Evolutionary conservation across 2,888 invertebrate genomes (phyloP).

Genomic region (Nomada fucata): DNA sequence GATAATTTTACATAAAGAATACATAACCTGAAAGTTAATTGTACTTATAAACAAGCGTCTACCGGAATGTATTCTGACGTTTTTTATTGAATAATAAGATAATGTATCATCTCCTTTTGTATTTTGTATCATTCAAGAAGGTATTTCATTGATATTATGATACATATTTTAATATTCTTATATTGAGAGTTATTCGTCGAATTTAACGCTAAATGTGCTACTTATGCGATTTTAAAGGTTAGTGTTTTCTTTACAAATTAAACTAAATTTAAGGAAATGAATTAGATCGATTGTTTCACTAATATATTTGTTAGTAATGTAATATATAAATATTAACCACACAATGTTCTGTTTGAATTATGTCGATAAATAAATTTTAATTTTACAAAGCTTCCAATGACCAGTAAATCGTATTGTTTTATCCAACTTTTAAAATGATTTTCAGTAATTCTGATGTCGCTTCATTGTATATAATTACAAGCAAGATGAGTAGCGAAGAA

Average conservation of each 20-base stretch:
- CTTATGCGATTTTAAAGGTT: conserved; percentile 51
- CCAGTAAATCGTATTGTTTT: neutral
- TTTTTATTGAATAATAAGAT: conserved; percentile 34
- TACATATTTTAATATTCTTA: conserved; percentile 31
- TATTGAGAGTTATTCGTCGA: conserved; percentile 8
- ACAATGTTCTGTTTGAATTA: neutral
- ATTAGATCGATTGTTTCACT: neutral
- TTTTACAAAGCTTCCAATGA: neutral
- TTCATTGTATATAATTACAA: conserved; percentile 15
- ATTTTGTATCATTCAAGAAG: conserved; percentile 25
- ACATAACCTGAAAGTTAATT: conserved; percentile 55
- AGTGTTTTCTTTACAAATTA: conserved; percentile 15
- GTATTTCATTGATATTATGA: conserved; percentile 15
- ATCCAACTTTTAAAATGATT: neutral
- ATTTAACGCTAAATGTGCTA: conserved; percentile 36
- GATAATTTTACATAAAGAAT: conserved; percentile 25
- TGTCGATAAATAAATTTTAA: neutral
- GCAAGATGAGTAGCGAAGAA: conserved; percentile 88
- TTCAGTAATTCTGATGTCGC: conserved; percentile 31
- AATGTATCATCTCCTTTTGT: conserved; percentile 33
- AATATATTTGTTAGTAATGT: neutral
- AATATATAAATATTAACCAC: neutral
- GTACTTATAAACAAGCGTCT: conserved; percentile 57
- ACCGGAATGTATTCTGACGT: conserved; percentile 14
- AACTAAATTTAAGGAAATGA: neutral